phyloP scores from a whole-genome alignment of 2,888 invertebrate genomes.

The Ametastegia equiseti region DNA sequence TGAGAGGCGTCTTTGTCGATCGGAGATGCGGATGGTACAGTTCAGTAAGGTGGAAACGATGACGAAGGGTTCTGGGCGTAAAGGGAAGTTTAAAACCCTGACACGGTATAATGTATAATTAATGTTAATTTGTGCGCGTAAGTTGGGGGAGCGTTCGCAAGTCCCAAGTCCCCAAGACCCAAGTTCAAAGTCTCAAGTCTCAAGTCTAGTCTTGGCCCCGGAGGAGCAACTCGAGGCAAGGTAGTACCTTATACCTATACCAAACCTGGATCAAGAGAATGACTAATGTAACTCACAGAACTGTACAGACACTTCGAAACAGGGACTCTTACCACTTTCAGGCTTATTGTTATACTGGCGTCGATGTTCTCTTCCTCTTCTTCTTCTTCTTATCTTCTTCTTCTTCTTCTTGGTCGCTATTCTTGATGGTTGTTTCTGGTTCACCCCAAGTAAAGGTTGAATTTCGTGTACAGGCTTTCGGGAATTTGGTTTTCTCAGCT shows the following conservation, averaged over 20 bases:
- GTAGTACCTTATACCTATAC: neutral
- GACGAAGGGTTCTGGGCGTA: conserved; percentile 17
- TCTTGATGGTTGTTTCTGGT: neutral
- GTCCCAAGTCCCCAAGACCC: too few relatives aligned
- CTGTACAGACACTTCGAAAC: conserved; percentile 9
- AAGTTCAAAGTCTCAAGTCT: conserved; percentile 7
- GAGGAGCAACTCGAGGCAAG: neutral
- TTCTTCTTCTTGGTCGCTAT: neutral
- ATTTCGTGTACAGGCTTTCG: conserved; percentile 1
- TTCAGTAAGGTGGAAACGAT: neutral
- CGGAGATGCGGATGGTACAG: neutral
- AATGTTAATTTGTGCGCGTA: conserved; percentile 33
- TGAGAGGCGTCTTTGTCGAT: conserved; percentile 9
- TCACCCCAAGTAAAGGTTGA: neutral
- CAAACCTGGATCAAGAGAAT: conserved; percentile 33
- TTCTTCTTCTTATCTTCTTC: neutral
- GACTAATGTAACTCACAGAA: conserved; percentile 31
- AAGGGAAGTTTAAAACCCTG: conserved; percentile 30
- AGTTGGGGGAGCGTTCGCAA: conserved; percentile 15
- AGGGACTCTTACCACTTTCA: conserved; percentile 21
- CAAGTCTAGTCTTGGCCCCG: neutral
- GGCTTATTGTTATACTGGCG: conserved; percentile 13
- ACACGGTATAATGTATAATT: conserved; percentile 37
- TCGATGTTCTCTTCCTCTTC: neutral
- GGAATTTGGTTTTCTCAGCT: neutral